Conservation (phyloP, 2,888 invertebrate genomes). For the Antheraea assamensis region DNA sequence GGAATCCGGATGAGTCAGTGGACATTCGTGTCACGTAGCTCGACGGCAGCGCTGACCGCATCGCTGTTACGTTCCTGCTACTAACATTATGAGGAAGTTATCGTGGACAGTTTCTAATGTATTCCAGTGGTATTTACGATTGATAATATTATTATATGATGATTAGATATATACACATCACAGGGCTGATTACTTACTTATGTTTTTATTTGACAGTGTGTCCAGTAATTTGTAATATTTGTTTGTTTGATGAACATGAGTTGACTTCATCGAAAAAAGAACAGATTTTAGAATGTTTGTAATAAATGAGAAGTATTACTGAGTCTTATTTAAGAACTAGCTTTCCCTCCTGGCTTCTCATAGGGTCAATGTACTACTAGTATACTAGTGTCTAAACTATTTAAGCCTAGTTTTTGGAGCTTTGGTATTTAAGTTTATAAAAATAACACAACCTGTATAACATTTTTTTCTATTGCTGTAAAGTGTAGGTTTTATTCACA, state of each 20-base stretch:
- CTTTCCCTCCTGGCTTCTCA: too few relatives aligned
- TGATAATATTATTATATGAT: slow-evolving; percentile 11
- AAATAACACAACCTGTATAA: too few relatives aligned
- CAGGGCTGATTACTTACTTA: background rate
- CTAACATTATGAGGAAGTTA: slow-evolving; percentile 37
- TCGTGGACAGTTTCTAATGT: slow-evolving; percentile 17
- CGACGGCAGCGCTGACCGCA: slow-evolving; percentile 44
- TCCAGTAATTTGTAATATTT: background rate
- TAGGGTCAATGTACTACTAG: too few relatives aligned
- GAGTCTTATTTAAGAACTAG: too few relatives aligned
- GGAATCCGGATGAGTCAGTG: slow-evolving; percentile 68
- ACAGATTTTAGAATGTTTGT: too few relatives aligned
- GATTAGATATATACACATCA: background rate
- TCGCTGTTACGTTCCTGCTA: slow-evolving; percentile 39
- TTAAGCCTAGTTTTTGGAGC: too few relatives aligned
- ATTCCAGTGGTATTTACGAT: slow-evolving; percentile 3
- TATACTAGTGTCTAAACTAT: too few relatives aligned
- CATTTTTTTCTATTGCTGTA: too few relatives aligned
- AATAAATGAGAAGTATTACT: too few relatives aligned
- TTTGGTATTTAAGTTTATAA: too few relatives aligned
- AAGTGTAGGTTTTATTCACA: too few relatives aligned
- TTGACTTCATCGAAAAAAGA: too few relatives aligned
- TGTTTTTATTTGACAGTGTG: background rate
- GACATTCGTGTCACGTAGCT: slow-evolving; percentile 66
- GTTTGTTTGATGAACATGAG: background rate